phyloP scores from a whole-genome alignment of 2,888 invertebrate genomes.

The Cancer borealis region DNA sequence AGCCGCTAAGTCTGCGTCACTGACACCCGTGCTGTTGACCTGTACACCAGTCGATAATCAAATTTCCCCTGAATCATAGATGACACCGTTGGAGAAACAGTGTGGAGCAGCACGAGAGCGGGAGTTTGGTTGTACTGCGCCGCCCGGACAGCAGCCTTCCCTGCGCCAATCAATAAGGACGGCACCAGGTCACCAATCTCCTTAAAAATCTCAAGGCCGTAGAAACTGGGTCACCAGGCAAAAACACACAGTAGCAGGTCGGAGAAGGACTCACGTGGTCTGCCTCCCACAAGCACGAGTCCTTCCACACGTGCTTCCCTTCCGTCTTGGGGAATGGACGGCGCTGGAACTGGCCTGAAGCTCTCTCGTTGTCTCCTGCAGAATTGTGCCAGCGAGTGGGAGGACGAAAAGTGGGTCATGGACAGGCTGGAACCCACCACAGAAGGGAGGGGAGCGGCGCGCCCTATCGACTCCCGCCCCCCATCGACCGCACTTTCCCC shows the following conservation, averaged over 20 bases:
- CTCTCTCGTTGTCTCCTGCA: background rate
- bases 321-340: background rate
- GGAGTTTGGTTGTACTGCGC: background rate
- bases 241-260: background rate
- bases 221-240: constrained; percentile 53
- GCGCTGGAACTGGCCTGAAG: background rate
- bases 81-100: constrained; percentile 23
- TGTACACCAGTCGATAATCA: constrained; percentile 18
- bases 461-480: constrained; percentile 14
- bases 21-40: background rate
- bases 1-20: background rate
- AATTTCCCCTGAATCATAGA: constrained; percentile 30
- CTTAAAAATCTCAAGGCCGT: constrained; percentile 52
- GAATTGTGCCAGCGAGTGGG: constrained; percentile 21
- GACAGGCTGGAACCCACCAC: constrained; percentile 4
- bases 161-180: constrained; percentile 49
- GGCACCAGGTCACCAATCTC: constrained; percentile 37
- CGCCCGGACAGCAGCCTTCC: background rate
- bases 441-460: background rate
- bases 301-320: background rate
- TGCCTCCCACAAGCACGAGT: background rate
- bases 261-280: background rate
- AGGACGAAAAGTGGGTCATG: constrained; percentile 27
- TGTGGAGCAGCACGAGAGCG: background rate
- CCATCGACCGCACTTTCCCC: constrained; percentile 40